Base-by-base conservation (phyloP, 2,888 invertebrate genomes). In the Helleia helle region DNA sequence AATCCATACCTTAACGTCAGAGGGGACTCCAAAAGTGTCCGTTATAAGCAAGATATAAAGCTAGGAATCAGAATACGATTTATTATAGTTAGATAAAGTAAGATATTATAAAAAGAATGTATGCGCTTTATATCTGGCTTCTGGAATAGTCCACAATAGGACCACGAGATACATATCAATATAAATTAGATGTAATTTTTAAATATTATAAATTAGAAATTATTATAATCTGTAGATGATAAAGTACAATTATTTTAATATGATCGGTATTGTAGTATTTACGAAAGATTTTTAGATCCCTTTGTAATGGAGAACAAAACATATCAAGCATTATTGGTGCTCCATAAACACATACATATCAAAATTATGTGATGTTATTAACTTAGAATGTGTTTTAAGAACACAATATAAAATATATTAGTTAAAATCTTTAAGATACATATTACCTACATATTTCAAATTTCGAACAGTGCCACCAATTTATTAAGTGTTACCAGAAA, bases 81-180 rank as follows among this genome's bases (percentile, higher is more conserved):
- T 64, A 64, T 69, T 62, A 63, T 74, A 76, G 66, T 45, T 49
- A 46, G 41, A 38, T 44, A 44, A 41, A 50, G 42, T 43, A 49
- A 58, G 61, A 58, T 63, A 62, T 66, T 62, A 60, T 58, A 71
- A 68, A 75, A 74, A 80, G 81, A 83, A 83, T 79, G 79, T 68
- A 76, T 73, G 67, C 83, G 83, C 84, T 84, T 83, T 81, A 81
- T 81, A 77, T 83, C 80, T 81, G 74, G 81, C 80, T 81, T 80
- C 73, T 74, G 71, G 70, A 65, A 66, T 67, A 71, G 73, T 75
- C 81, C 84, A 75, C 72, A 73, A 70, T 75, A 79, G 80, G 81
- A 79, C 77, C 76, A 81, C 64, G 66, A 50, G 65, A 72, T 62
- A 76, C 77, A 80, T 81, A 79, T 79, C 77, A 71, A 68, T 70